phyloP scores from a whole-genome alignment of 2,797 vertebrate species.

The Setipinna tenuifilis region DNA sequence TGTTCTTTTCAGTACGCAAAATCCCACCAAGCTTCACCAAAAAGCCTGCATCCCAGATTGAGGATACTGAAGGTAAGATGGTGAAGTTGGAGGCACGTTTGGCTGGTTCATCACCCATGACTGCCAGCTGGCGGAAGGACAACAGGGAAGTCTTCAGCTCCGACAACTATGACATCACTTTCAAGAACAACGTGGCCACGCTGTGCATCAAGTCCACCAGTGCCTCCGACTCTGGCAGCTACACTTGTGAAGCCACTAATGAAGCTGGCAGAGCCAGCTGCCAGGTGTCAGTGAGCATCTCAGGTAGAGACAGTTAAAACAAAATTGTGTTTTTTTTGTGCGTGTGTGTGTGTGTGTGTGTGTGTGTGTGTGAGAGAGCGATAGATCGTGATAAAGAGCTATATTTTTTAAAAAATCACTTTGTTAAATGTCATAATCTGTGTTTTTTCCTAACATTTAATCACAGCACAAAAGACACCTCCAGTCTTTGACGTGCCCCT shows the following conservation, averaged over 20 bases:
- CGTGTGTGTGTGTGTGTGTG: neutral
- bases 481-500: constrained; percentile 88
- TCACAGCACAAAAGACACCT: constrained; percentile 80
- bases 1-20: constrained; percentile 81
- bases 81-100: constrained; percentile 88
- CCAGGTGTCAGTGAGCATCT: constrained; percentile 82
- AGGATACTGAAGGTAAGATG: constrained; percentile 83
- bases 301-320: constrained; percentile 75
- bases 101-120: constrained; percentile 89
- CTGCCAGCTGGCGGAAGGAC: constrained; percentile 88
- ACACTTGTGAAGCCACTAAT: constrained; percentile 87
- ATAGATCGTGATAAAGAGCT: too few species aligned
- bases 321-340: neutral
- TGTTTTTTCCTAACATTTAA: too few species aligned
- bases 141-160: constrained; percentile 79
- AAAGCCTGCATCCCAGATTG: constrained; percentile 84
- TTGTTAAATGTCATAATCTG: too few species aligned
- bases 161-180: constrained; percentile 81
- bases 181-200: constrained; percentile 82
- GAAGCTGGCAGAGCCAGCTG: constrained; percentile 86
- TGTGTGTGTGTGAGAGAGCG: too few species aligned
- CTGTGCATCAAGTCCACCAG: constrained; percentile 77
- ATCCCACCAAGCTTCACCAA: constrained; percentile 90
- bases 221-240: constrained; percentile 80
- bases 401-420: too few species aligned